Evolutionary conservation across 2,113 vertebrate genomes (phyloP).

Genomic region (Peucedramus taeniatus): DNA sequence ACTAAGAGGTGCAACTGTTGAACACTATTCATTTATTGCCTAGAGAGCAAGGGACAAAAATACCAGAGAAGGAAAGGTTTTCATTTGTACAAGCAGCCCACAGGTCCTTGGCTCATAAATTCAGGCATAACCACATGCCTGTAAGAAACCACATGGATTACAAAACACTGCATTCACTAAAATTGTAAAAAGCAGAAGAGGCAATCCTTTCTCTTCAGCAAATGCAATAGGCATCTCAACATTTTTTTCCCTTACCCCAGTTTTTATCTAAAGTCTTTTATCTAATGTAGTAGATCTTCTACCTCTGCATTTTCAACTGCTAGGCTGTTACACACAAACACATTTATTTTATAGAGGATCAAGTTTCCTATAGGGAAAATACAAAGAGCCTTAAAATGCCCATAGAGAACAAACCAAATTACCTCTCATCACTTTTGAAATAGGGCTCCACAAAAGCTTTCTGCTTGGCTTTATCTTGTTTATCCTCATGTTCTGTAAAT

Average conservation of each 20-base stretch:
- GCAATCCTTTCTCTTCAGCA: not conserved
- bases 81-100: not conserved
- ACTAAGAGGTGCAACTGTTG: not conserved
- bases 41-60: not conserved
- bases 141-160: not conserved
- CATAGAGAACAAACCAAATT: constrained; percentile 5
- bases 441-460: constrained; percentile 74
- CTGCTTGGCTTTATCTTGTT: constrained; percentile 72
- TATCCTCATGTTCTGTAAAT: constrained; percentile 66
- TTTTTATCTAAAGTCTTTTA: not conserved
- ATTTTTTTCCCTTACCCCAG: not conserved
- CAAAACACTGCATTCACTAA: not conserved
- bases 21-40: not conserved
- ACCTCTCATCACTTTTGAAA: constrained; percentile 75
- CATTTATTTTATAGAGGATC: not conserved
- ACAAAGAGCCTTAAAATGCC: not conserved
- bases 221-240: not conserved
- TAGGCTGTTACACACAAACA: not conserved
- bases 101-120: not conserved
- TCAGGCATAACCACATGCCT: not conserved
- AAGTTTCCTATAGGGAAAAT: not conserved
- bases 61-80: not conserved
- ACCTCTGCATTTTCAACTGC: not conserved
- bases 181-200: not conserved
- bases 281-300: not conserved